Base-by-base conservation (phyloP, 2,888 invertebrate species). In the Agrotis clavis region DNA sequence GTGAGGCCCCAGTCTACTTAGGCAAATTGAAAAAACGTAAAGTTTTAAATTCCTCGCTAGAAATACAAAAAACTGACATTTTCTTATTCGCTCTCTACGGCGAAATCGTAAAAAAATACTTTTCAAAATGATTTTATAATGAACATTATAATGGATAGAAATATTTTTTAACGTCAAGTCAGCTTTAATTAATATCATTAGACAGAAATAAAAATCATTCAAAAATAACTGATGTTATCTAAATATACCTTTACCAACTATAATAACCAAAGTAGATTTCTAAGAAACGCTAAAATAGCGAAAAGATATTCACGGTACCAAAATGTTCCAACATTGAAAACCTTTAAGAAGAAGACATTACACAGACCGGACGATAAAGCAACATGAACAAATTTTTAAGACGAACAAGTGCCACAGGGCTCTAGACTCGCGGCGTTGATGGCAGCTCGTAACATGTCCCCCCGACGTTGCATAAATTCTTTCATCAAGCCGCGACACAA, bases 401-500 rank as follows among this genome's bases (percentile, higher is more conserved):
- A 56, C 21, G 13, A 41, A 41, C 51, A 19, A 41, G 30, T n/a
- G 19, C 41, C 11, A n/a, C 59, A 57, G 72, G 71, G 25, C 59
- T 21, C 21, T 11, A 21, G 63, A 50, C 64, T 0, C 57, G 57
- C 63, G 53, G 30, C 45, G 70, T 72, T 82, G 82, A 84, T 74
- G 77, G 59, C 79, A 67, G 66, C 77, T 79, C 84, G 71, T 82
- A 84, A 84, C 84, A 62, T 75, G 56, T 45, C 69, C 59, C 48
- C 65, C 74, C 67, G 13, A 72, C 70, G 76, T 71, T 82, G 77
- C 77, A 80, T 80, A 73, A 73, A 78, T 81, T 82, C 70, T 81
- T 84, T 84, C 84, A 82, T 84, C 84, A 84, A 59, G 68, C 69
- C 53, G 60, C 68, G 50, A 57, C 71, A 73, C 78, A 73, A 81